Percentiles rank a stretch among this genome's conserved stretches.
phyloP scores from a whole-genome alignment of 1,140 invertebrate genomes.

The Pogonomyrmex barbatus region DNA sequence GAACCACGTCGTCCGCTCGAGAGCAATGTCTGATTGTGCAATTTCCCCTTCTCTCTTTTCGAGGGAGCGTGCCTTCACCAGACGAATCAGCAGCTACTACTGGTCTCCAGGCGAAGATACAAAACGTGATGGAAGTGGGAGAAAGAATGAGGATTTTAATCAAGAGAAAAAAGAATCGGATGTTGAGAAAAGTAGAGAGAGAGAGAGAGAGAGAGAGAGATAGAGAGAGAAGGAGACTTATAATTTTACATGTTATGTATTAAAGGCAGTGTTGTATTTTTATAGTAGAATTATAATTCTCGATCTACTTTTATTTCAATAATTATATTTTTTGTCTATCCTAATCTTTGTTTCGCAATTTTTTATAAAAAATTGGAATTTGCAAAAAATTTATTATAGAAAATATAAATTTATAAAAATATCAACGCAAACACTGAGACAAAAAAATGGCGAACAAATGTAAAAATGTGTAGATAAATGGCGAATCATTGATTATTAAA shows the following conservation, averaged over 20 bases:
- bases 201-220: not conserved
- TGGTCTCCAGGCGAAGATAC: conserved; percentile 24
- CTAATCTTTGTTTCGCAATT: not conserved
- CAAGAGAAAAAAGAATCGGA: conserved; percentile 47
- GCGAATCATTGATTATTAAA: not conserved
- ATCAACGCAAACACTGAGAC: not conserved
- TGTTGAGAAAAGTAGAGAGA: not conserved
- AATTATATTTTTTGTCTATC: not conserved
- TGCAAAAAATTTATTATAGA: not conserved
- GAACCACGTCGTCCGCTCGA: conserved; percentile 53
- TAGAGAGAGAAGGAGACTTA: not conserved
- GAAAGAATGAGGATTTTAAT: conserved; percentile 20
- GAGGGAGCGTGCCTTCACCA: conserved; percentile 61
- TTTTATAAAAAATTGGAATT: not conserved
- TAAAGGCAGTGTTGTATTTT: not conserved
- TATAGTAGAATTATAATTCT: not conserved
- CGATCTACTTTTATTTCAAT: not conserved
- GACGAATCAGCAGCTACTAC: conserved; percentile 53
- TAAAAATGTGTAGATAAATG: conserved; percentile 5
- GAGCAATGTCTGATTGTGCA: conserved; percentile 71
- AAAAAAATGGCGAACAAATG: not conserved
- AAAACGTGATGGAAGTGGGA: not conserved
- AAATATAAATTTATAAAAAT: not conserved
- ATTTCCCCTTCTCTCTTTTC: conserved; percentile 46
- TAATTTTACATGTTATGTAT: no score